phyloP scores from a whole-genome alignment of 2,113 vertebrate genomes.

The Pomatorhinus ruficollis region DNA sequence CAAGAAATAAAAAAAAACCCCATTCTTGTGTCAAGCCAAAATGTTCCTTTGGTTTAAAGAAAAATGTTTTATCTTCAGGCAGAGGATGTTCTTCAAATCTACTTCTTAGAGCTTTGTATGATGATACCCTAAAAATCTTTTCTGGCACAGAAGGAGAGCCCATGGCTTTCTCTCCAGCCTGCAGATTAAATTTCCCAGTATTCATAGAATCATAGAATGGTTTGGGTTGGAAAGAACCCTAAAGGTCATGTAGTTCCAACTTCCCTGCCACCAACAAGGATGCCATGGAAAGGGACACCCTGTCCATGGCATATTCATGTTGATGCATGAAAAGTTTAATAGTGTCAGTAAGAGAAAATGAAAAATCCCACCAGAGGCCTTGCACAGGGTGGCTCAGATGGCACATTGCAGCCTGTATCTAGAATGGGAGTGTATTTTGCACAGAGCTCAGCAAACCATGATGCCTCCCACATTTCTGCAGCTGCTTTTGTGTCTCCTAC shows the following conservation, averaged over 20 bases:
- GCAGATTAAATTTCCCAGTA: not conserved
- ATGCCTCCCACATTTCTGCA: not conserved
- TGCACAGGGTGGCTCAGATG: not conserved
- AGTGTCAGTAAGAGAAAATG: not conserved
- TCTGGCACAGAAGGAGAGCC: not conserved
- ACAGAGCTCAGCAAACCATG: not conserved
- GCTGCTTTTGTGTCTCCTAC: not conserved
- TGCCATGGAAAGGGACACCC: not conserved
- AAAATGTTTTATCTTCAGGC: constrained; percentile 5
- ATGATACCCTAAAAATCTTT: not conserved
- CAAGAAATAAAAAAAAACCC: not conserved
- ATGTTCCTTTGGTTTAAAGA: not conserved
- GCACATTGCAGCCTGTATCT: not conserved
- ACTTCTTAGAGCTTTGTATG: not conserved
- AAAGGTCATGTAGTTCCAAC: not conserved
- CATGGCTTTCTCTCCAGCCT: not conserved
- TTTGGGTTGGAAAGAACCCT: not conserved
- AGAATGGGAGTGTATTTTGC: not conserved
- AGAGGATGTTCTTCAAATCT: not conserved
- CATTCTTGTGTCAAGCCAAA: not conserved
- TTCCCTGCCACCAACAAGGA: not conserved
- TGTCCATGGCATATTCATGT: not conserved
- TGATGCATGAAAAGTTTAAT: not conserved
- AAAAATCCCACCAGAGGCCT: not conserved
- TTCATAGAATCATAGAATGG: not conserved